phyloP scores from a whole-genome alignment of 2,888 invertebrate genomes.

The Perizoma affinitatum region DNA sequence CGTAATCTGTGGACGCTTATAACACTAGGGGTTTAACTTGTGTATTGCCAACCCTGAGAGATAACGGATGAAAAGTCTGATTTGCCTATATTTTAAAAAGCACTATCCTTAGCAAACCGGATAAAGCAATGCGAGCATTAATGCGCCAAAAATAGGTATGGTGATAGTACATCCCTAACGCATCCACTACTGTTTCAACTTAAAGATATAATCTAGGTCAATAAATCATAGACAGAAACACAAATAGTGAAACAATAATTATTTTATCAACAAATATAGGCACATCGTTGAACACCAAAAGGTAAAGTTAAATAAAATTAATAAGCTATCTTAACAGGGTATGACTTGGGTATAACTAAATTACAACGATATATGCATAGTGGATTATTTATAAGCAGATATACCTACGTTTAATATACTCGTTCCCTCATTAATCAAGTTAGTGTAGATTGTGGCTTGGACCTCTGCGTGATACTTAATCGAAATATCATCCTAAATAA shows the following conservation, averaged over 20 bases:
- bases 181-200: too few species aligned
- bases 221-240: too few species aligned
- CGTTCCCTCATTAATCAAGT: conserved; percentile 62
- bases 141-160: too few species aligned
- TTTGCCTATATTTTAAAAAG: too few species aligned
- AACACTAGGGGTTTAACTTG: too few species aligned
- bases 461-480: conserved; percentile 54
- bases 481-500: conserved; percentile 73
- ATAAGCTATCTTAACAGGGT: neutral
- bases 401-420: conserved; percentile 31
- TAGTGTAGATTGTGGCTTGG: conserved; percentile 50
- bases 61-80: too few species aligned
- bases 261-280: neutral
- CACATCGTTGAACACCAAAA: neutral
- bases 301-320: conserved; percentile 4
- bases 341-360: conserved; percentile 9
- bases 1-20: too few species aligned
- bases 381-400: conserved; percentile 49
- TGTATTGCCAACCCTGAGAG: too few species aligned
- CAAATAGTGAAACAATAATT: neutral
- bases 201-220: too few species aligned
- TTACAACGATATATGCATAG: conserved; percentile 17
- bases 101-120: too few species aligned
- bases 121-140: too few species aligned
- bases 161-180: too few species aligned